Conservation (phyloP, 2,113 vertebrate genomes). For the Dipodomys stephensi region DNA sequence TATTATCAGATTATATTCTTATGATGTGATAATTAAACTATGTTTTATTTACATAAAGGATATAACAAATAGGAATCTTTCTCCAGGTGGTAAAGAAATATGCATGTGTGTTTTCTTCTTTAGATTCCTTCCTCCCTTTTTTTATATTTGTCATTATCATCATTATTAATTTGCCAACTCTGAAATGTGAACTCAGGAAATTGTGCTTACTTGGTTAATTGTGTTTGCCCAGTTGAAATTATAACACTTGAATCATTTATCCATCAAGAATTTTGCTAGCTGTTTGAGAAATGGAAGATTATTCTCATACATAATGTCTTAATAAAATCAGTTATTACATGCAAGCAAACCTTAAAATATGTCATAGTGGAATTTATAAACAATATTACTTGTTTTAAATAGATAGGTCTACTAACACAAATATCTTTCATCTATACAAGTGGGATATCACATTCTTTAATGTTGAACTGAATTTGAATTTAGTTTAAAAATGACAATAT, state of each 20-base stretch:
- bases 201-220: too few species aligned
- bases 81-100: not conserved
- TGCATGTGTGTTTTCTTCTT: not conserved
- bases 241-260: too few species aligned
- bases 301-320: not conserved
- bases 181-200: too few species aligned
- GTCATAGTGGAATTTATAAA: not conserved
- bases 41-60: not conserved
- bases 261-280: too few species aligned
- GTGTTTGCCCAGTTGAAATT: too few species aligned
- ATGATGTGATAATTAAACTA: not conserved
- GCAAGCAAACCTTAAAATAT: not conserved
- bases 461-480: not conserved
- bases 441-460: too few species aligned
- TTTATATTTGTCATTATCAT: not conserved
- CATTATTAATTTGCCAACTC: not conserved
- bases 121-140: not conserved
- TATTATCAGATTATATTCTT: too few species aligned
- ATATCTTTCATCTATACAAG: not conserved
- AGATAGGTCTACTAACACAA: not conserved
- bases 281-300: too few species aligned
- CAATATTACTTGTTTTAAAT: not conserved
- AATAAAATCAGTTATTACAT: not conserved
- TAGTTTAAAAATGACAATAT: not conserved
- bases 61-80: not conserved